A percentile compares a stretch with the other conserved stretches of the same genome.
These are phyloP conservation scores for Poecilia gillii DNA, from an alignment of 2,797 vertebrate species.

Conservation along the genomic window DNA sequence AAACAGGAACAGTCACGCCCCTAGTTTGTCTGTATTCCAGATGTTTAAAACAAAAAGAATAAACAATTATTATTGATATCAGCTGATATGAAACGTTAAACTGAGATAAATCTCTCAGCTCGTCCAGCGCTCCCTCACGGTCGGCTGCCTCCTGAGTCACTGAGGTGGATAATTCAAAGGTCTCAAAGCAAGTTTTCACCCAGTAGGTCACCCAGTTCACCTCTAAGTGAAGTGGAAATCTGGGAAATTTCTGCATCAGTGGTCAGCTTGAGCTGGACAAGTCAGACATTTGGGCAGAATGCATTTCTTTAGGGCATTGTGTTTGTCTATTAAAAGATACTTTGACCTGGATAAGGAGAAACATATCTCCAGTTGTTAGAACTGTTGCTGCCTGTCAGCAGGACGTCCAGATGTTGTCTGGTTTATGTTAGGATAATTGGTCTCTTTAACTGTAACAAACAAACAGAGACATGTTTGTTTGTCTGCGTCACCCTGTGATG, in stretches of 20 bases:
- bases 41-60: too few species aligned
- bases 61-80: too few species aligned
- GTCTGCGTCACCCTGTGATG: too few species aligned
- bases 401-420: neutral
- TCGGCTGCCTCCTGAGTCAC: conserved; percentile 36
- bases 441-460: too few species aligned
- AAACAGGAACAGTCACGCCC: too few species aligned
- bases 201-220: conserved; percentile 26
- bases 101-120: too few species aligned
- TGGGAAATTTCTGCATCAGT: conserved; percentile 40
- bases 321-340: neutral
- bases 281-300: neutral
- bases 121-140: conserved; percentile 24
- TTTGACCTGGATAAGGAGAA: neutral
- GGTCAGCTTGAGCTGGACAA: conserved; percentile 14
- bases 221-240: conserved; percentile 51
- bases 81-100: too few species aligned
- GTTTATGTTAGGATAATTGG: too few species aligned
- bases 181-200: conserved; percentile 50
- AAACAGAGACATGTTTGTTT: too few species aligned
- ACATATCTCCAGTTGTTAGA: neutral
- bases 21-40: too few species aligned
- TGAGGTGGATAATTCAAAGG: conserved; percentile 42
- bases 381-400: neutral
- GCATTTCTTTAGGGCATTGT: neutral